Percentiles rank a stretch among this genome's conserved stretches.
phyloP scores from a whole-genome alignment of 2,888 invertebrate species.

The Stenoptilia bipunctidactyla region DNA sequence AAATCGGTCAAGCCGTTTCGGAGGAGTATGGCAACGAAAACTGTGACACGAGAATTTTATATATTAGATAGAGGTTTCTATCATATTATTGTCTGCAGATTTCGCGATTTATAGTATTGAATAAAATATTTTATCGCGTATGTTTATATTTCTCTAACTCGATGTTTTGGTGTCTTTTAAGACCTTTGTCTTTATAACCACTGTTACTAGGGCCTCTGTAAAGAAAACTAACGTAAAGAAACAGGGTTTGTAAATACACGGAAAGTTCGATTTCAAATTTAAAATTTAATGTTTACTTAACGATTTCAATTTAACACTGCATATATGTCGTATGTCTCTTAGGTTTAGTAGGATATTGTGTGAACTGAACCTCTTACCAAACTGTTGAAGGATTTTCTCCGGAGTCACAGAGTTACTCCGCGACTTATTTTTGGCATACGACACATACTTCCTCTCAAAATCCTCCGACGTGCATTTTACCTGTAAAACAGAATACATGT shows the following conservation, averaged over 20 bases:
- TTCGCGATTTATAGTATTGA: too few species aligned
- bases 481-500: conserved; percentile 25
- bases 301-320: not conserved
- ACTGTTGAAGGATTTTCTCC: conserved; percentile 63
- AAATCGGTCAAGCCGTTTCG: too few species aligned
- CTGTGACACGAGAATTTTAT: too few species aligned
- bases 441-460: conserved; percentile 48
- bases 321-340: not conserved
- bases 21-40: too few species aligned
- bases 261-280: not conserved
- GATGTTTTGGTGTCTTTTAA: too few species aligned
- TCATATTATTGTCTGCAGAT: too few species aligned
- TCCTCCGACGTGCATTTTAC: conserved; percentile 61
- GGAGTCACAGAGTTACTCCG: conserved; percentile 62
- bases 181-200: too few species aligned
- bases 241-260: not conserved
- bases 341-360: not conserved
- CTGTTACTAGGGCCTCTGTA: too few species aligned
- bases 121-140: too few species aligned
- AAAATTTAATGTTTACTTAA: not conserved
- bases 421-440: conserved; percentile 45
- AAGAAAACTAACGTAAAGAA: too few species aligned
- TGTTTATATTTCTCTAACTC: too few species aligned
- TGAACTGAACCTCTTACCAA: conserved; percentile 30
- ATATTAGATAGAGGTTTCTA: too few species aligned